Evolutionary conservation across 2,797 vertebrate genomes (phyloP), one percentile per base, ranked within the genome.

Genomic region (Poeciliopsis gracilis): DNA sequence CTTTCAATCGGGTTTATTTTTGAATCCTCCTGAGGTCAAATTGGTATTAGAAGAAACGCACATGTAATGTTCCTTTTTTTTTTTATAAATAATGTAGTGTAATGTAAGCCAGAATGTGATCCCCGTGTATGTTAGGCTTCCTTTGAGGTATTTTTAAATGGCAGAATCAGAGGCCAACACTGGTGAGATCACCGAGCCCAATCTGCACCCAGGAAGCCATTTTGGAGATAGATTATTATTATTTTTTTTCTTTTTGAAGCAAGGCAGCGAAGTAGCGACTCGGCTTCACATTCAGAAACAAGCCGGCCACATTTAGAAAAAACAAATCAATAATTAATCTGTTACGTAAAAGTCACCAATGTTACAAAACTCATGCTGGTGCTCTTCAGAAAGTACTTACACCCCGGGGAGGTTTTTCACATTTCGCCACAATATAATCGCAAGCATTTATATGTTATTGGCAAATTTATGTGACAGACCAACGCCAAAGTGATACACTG

Each of bases 131-230:
- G 33, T 45, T 63, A 70, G 43, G 75, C 49, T 70, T 75, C 63
- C 73, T 47, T 53, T 18, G 61, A 77, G 86, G 81, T 90, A 80
- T 89, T 88, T 89, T 78, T 76, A 84, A 88, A 78, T 5, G 28
- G 55, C n/a, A 8, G 3, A 18, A 78, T 84, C 80, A 33, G 13
- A 38, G 61, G 75, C 63, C 59, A 36, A 23, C 83, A 73, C 53
- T 51, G 57, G 70, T 28, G 72, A 77, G 77, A 80, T 77, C 71
- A 0, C 41, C 72, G 53, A 1, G 5, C 77, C 67, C 79, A 5
- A 73, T 79, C 78, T 73, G 20, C 10, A 16, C 23, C 13, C 66
- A 11, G 30, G 59, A 63, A 80, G 77, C 73, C 73, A 63, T 82
- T 76, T 86, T 79, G 72, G 79, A 86, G 77, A 1, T 61, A 53